Base-by-base conservation (phyloP, 1,140 invertebrate species). In the Drosophila ficusphila region DNA sequence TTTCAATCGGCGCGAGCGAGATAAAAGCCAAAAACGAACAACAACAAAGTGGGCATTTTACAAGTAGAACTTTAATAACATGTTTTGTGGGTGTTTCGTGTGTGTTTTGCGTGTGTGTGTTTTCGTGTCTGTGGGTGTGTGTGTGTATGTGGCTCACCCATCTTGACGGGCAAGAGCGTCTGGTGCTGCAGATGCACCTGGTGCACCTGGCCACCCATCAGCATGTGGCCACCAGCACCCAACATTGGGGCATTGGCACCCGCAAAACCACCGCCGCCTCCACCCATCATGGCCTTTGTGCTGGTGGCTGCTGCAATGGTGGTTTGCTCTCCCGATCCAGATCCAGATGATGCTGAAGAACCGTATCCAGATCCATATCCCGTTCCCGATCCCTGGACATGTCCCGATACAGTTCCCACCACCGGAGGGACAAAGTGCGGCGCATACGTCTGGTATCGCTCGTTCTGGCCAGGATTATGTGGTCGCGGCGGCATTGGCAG, bases 151-250 rank as follows among this genome's bases (percentile, higher is more conserved):
- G 73, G 85, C 89, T 90, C 89, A 90, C 89, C 89, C 81, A 83
- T 82, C 47, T 86, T 78, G 69, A 71, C 60, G 81, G 82, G 82
- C 82, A 88, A 81, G 73, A 86, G 53, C 76, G 67, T 74, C 85
- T 90, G 89, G 58, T 86, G 71, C 54, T 83, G 85, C 27, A 83
- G 83, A 61, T 85, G 73, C 64, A 72, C 72, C 49, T 89, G 83
- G 58, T 85, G 73, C 68, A 65, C 72, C 46, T 67, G 47, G 57
- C 76, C 81, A 72, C 57, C 70, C 56, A 72, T 54, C 69, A 75
- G 53, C 51, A 65, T 57, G 52, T 75, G 56, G 56, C 57, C 11
- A 54, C 27, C 21, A 36, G 54, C 54, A 14, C 54, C 60, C 51
- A 53, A 11, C 36, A 41, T 44, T 41, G 25, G 36, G 23, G 47